Base-by-base conservation (phyloP, 2,113 vertebrate genomes). In the Neodon shergylaensis region DNA sequence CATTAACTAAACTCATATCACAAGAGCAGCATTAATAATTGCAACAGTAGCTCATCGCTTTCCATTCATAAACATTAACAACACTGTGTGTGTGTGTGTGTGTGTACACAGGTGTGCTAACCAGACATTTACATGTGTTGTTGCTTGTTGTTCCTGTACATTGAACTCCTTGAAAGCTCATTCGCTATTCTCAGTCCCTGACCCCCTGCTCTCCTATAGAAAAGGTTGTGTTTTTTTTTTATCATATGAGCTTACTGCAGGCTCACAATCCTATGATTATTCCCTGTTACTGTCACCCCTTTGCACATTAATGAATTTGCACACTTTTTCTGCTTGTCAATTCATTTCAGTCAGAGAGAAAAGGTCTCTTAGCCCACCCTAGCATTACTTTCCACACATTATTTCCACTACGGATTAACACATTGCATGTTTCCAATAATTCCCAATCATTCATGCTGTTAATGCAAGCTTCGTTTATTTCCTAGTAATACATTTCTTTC, bases 361-460 rank as follows among this genome's bases (percentile, higher is more conserved):
- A 78, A 81, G 33, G 31, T 39, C 14, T 44, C 52, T 70, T 85
- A 13, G 4, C 9, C 65, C n/a, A 13, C 12, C 12, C 5, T 63
- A 36, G 63, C 21, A 73, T 26, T 3, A 76, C 26, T 79, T 92
- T 90, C 87, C 33, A 86, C 10, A 78, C 93, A 85, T 89, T 89
- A 31, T 94, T 90, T 68, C 95, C 72, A 92, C 14, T 24, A 66
- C 12, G 52, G 24, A 54, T 77, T 33, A 88, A n/a, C 82, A 84
- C 24, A 89, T 92, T 33, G 61, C 0, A 87, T 47, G 16, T 49
- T 92, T 86, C 44, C 3, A 86, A 44, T 91, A 68, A 87, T 86
- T 88, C 1, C 77, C 58, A 68, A 68, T 91, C 88, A 79, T 68
- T 76, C 24, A 49, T 65, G 85, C 65, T 91, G 14, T 70, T 24